These are phyloP conservation scores for Ptychadena robeensis DNA, from an alignment of 2,797 vertebrate genomes.

Conservation along the genomic window DNA sequence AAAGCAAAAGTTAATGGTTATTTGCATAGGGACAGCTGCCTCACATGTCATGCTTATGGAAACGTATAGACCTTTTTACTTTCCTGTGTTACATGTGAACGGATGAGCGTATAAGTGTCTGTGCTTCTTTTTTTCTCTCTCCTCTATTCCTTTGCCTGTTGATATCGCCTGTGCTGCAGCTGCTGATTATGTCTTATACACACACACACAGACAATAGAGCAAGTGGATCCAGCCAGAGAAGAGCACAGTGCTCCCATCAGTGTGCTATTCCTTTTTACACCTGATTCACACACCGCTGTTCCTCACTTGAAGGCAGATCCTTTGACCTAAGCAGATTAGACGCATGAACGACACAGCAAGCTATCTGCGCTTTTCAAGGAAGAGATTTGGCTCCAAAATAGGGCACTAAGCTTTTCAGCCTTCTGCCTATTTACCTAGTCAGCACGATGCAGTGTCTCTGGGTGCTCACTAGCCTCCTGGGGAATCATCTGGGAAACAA, in stretches of 20 bases:
- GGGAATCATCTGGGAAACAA: slow-evolving; percentile 66
- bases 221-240: slow-evolving; percentile 61
- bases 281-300: slow-evolving; percentile 58
- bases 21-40: slow-evolving; percentile 3
- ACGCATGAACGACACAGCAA: slow-evolving; percentile 72
- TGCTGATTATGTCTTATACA: slow-evolving; percentile 26
- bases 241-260: slow-evolving; percentile 56
- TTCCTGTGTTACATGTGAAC: slow-evolving; percentile 15
- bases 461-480: slow-evolving; percentile 67
- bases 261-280: slow-evolving; percentile 52
- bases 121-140: not conserved
- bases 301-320: slow-evolving; percentile 69
- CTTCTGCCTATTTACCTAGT: slow-evolving; percentile 79
- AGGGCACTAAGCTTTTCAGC: slow-evolving; percentile 85
- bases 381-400: slow-evolving; percentile 89
- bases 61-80: not conserved
- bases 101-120: not conserved
- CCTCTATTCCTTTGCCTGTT: slow-evolving; percentile 20
- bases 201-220: rapidly evolving
- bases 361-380: slow-evolving; percentile 72
- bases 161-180: slow-evolving; percentile 30
- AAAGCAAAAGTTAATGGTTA: slow-evolving; percentile 21
- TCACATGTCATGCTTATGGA: slow-evolving; percentile 28
- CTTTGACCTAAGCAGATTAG: slow-evolving; percentile 88
- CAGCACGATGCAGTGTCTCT: slow-evolving; percentile 69